Evolutionary conservation across 1,140 invertebrate species (phyloP).

Genomic region (Gryon sp.): DNA sequence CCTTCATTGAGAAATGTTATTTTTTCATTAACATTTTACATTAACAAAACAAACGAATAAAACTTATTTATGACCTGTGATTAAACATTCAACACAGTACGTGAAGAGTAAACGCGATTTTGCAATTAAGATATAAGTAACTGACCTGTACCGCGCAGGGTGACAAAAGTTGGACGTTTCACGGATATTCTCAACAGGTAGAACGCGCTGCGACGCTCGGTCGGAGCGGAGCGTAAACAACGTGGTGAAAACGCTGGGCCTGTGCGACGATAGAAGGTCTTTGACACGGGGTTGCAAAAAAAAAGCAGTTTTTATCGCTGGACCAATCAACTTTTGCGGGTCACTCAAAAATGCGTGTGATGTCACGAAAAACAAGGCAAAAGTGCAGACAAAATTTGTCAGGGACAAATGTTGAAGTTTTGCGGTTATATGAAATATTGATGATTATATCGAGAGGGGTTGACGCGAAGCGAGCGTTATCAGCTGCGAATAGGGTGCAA

Average conservation of each 20-base stretch:
- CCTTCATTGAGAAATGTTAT: no score
- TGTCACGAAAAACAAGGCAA: neutral
- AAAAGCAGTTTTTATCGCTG: neutral
- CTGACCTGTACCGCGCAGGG: conserved; percentile 56
- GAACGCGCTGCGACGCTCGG: conserved; percentile 31
- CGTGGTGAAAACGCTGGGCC: conserved; percentile 26
- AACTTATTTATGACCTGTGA: no score
- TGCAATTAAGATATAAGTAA: conserved; percentile 10
- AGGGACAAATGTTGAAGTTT: no score
- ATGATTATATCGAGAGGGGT: no score
- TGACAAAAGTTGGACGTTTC: conserved; percentile 31
- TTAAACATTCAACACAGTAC: no score
- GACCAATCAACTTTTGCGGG: neutral
- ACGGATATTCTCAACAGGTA: conserved; percentile 52
- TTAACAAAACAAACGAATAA: no score
- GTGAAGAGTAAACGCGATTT: no score
- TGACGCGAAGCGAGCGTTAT: no score
- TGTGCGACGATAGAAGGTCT: conserved; percentile 13
- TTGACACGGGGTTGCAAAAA: conserved; percentile 10
- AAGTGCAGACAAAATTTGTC: no score
- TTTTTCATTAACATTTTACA: no score
- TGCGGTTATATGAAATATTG: no score
- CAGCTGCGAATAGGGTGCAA: neutral
- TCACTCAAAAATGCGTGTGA: neutral
- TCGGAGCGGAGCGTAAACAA: conserved; percentile 42